Base-by-base conservation (phyloP, 2,797 vertebrate genomes). In the Sarcophilus harrisii region DNA sequence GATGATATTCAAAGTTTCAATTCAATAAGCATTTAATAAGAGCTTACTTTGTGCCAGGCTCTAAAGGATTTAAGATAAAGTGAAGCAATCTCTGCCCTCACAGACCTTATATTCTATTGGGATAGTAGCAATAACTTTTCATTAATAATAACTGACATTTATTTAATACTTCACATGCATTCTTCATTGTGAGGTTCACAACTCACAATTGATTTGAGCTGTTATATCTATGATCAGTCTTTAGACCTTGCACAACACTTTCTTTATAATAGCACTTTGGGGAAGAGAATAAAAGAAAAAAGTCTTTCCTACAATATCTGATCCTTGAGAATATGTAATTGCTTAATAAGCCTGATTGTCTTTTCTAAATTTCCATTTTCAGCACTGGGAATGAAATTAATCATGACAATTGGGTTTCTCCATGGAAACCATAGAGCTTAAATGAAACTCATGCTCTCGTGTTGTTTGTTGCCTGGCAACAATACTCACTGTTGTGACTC, bases 391-490 rank as follows among this genome's bases (percentile, higher is more conserved):
- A 57, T 16, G 1, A 90, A 90, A 92, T 93, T 96, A 96, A 94
- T 94, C 90, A 30, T 93, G 95, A 95, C 95, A 96, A 95, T 87
- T 96, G 90, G 58, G 32, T 94, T 94, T 97, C 95, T 96, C 96
- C 96, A 95, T 96, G 96, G 97, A 96, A 98, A 98, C 95, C 30
- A 90, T 59, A 73, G 29, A 92, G 28, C 45, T 45, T 66, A 96
- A 66, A 95, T 96, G 93, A 97, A 97, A 97, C 92, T 94, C 96
- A 94, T 57, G 59, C 55, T 92, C 52, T 93, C 5, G 55, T 95
- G 92, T 97, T 95, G 58, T 95, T 93, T 96, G 97, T 95, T 97
- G 96, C 97, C 73, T 97, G 92, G 97, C 96, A 98, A 96, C 94
- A 94, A 81, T 81, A 91, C 45, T 91, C 94, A 32, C 90, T 93